phyloP scores from a whole-genome alignment of 2,113 vertebrate species.

The Cercopithecus mona region DNA sequence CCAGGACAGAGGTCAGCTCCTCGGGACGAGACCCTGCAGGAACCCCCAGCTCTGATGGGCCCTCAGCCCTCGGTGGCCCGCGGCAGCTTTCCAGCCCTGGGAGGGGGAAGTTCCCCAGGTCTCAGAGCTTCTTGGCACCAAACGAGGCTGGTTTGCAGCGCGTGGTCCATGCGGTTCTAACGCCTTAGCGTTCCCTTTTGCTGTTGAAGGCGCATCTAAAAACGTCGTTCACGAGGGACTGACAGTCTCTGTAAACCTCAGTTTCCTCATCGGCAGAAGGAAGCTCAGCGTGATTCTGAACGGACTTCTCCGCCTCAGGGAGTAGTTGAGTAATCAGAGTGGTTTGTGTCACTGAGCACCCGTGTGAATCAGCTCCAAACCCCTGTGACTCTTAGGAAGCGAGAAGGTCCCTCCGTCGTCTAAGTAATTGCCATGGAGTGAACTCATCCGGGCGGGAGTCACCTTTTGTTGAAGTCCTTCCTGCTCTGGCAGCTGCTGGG shows the following conservation, averaged over 20 bases:
- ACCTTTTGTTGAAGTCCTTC: not conserved
- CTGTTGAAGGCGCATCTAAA: not conserved
- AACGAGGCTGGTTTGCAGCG: no score
- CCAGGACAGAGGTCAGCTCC: not conserved
- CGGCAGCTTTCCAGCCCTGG: not conserved
- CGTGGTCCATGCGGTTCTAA: not conserved
- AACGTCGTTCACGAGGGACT: not conserved
- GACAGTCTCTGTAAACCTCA: not conserved
- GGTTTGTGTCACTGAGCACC: accelerated
- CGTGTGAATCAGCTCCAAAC: accelerated
- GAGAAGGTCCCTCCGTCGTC: not conserved
- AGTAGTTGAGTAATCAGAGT: not conserved
- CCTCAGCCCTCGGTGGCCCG: not conserved
- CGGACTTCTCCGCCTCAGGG: accelerated
- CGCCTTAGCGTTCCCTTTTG: not conserved
- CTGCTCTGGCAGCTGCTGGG: not conserved
- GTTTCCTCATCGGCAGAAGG: not conserved
- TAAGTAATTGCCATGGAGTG: not conserved
- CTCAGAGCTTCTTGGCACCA: not conserved
- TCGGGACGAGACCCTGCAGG: not conserved
- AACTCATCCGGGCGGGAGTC: not conserved
- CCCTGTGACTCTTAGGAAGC: accelerated
- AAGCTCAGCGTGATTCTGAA: not conserved
- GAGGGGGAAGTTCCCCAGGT: not conserved
- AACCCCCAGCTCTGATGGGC: not conserved